phyloP scores from a whole-genome alignment of 1,140 invertebrate species.

The Lineus longissimus region DNA sequence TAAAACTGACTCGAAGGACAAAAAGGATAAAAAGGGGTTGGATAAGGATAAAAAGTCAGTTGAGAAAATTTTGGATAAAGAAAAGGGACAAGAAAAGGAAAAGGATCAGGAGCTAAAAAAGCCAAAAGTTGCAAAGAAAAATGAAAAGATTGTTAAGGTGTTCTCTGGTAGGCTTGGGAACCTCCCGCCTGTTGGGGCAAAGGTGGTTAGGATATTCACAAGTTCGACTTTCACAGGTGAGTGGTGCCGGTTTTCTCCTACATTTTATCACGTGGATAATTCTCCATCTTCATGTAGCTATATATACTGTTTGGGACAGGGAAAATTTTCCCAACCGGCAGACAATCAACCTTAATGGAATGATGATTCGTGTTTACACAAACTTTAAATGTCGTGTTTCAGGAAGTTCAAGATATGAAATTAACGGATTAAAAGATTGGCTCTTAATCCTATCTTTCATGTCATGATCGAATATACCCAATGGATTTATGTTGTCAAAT shows the following conservation, averaged over 20 bases:
- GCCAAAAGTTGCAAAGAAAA: not conserved
- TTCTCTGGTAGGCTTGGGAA: constrained; percentile 83
- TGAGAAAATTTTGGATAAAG: constrained; percentile 2
- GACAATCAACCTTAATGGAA: not conserved
- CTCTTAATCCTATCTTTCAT: too few species aligned
- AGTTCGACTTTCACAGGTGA: constrained; percentile 97
- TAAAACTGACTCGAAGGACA: constrained; percentile 10
- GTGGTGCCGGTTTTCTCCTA: not conserved
- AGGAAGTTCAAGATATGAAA: not conserved
- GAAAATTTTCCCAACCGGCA: not conserved
- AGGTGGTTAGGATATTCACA: constrained; percentile 97
- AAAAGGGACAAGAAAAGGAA: constrained; percentile 8
- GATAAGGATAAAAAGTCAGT: constrained; percentile 10
- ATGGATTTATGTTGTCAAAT: too few species aligned
- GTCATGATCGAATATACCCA: too few species aligned
- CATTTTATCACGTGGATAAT: not conserved
- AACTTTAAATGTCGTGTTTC: not conserved
- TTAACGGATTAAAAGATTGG: not conserved
- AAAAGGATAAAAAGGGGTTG: constrained; percentile 12
- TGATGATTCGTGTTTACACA: not conserved
- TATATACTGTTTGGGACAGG: not conserved
- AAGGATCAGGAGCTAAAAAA: not conserved
- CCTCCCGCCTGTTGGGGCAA: constrained; percentile 90
- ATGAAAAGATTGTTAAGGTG: constrained; percentile 50
- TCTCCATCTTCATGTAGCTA: not conserved